phyloP scores from a whole-genome alignment of 2,113 vertebrate genomes.

The Globicephala melas region DNA sequence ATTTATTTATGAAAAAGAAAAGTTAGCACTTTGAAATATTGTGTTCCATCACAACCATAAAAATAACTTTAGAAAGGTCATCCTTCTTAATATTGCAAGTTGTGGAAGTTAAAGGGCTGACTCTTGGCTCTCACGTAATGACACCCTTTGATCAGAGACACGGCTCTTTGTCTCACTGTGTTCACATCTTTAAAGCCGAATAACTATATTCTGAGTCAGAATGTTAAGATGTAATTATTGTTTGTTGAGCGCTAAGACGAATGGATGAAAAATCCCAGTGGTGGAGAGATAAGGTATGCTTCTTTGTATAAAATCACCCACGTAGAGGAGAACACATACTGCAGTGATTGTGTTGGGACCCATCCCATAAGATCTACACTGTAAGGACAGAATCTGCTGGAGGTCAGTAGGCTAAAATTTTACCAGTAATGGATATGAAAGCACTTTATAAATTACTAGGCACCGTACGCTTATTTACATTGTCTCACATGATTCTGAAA shows the following conservation, averaged over 20 bases:
- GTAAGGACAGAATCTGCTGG: slow-evolving; percentile 18
- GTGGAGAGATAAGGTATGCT: slow-evolving; percentile 44
- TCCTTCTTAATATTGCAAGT: background rate
- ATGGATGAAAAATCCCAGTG: slow-evolving; percentile 34
- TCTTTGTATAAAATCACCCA: slow-evolving; percentile 14
- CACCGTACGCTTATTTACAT: background rate
- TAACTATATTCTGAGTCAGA: slow-evolving; percentile 47
- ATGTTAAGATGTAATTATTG: slow-evolving; percentile 63
- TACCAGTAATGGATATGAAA: background rate
- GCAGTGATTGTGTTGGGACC: background rate
- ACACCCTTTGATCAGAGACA: slow-evolving; percentile 45
- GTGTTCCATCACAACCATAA: background rate
- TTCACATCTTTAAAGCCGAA: slow-evolving; percentile 63
- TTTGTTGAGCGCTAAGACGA: slow-evolving; percentile 39
- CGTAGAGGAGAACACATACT: background rate
- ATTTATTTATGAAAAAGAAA: background rate
- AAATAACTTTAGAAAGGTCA: slow-evolving; percentile 12
- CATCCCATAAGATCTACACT: slow-evolving; percentile 21
- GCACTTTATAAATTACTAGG: slow-evolving; percentile 23
- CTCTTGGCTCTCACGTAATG: background rate
- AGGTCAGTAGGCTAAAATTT: slow-evolving; percentile 10
- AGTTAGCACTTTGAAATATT: background rate
- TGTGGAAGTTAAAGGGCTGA: slow-evolving; percentile 4
- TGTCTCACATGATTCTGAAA: background rate
- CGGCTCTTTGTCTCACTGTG: background rate